Percentiles rank a stretch among this genome's conserved stretches.
Conservation (phyloP, 2,888 invertebrate genomes). For the Hesperia comma region DNA sequence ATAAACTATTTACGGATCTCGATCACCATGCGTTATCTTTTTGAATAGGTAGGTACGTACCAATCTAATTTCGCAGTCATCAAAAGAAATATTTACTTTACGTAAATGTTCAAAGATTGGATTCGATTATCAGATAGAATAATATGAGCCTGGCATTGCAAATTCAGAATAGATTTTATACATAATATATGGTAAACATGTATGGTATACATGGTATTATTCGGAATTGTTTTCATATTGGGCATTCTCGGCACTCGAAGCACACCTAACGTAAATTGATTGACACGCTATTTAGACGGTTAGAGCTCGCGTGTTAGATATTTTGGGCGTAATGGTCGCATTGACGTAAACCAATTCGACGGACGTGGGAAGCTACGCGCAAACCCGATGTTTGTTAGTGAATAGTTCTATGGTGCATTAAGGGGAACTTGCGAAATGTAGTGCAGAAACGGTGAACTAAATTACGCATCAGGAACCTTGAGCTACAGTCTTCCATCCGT, state of each 20-base stretch:
- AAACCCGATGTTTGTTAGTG: constrained; percentile 61
- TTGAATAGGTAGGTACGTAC: too few species aligned
- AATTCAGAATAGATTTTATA: too few species aligned
- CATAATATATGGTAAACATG: not conserved
- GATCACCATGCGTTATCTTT: too few species aligned
- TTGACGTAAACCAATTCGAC: constrained; percentile 75
- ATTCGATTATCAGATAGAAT: too few species aligned
- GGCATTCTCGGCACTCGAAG: constrained; percentile 55
- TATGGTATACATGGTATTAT: too few species aligned
- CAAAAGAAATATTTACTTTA: too few species aligned
- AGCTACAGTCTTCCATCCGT: constrained; percentile 6
- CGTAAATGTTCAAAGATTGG: too few species aligned
- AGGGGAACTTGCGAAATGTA: constrained; percentile 20
- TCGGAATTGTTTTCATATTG: constrained; percentile 23
- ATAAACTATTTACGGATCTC: too few species aligned
- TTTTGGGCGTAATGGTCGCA: constrained; percentile 72
- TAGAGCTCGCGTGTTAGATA: constrained; percentile 66
- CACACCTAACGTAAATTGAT: constrained; percentile 70
- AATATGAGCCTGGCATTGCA: too few species aligned
- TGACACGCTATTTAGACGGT: constrained; percentile 72
- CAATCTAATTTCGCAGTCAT: too few species aligned
- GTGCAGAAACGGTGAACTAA: constrained; percentile 7
- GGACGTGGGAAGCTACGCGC: constrained; percentile 67
- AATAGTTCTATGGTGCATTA: constrained; percentile 61
- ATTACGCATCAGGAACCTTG: constrained; percentile 23